phyloP scores from a whole-genome alignment of 1,140 invertebrate species.

The Bombus sylvicola region DNA sequence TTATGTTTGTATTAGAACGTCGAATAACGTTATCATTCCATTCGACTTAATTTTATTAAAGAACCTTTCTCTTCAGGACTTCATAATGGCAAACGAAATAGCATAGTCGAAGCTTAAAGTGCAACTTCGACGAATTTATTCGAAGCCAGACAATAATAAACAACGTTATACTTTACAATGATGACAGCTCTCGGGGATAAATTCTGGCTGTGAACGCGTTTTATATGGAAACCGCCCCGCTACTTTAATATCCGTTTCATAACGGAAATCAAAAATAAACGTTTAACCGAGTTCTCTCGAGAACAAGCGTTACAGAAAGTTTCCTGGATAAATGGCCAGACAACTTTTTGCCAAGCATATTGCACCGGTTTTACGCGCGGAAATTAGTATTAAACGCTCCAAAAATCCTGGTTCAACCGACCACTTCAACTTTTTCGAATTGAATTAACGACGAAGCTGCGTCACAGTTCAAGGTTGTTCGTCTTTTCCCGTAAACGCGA shows the following conservation, averaged over 20 bases:
- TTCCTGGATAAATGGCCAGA: background rate
- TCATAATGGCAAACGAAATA: background rate
- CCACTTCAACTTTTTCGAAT: background rate
- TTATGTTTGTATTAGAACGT: too few species aligned
- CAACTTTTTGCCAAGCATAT: background rate
- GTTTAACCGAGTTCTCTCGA: background rate
- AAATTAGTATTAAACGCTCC: constrained; percentile 2
- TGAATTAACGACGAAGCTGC: background rate
- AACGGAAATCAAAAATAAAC: constrained; percentile 18
- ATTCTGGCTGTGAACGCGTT: background rate
- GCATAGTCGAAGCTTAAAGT: background rate
- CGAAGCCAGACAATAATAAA: background rate
- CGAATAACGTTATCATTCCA: background rate
- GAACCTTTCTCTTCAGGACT: background rate
- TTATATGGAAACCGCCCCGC: background rate
- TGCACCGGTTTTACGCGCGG: background rate
- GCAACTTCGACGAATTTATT: background rate
- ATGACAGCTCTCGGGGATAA: constrained; percentile 5
- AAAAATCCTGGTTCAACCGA: background rate
- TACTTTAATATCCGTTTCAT: constrained; percentile 15
- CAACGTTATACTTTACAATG: background rate
- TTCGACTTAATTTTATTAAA: background rate
- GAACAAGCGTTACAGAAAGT: background rate
- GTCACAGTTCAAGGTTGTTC: background rate
- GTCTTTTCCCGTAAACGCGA: background rate